Evolutionary conservation across 2,888 invertebrate genomes (phyloP).

Genomic region (Acrobasis repandana): DNA sequence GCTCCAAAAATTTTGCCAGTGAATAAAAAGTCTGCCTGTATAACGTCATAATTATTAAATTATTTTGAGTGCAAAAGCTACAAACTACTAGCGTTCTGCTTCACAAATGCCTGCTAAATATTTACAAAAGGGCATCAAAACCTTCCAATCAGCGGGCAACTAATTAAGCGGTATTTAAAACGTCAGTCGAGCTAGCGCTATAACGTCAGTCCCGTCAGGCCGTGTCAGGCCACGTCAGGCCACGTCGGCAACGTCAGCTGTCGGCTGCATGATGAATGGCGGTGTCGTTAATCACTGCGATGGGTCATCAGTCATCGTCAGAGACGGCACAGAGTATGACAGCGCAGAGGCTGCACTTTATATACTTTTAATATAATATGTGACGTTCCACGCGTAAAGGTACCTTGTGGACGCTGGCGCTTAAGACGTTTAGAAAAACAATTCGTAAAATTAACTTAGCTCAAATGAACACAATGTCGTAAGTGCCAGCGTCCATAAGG

Average conservation of each 20-base stretch:
- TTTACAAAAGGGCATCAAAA: not conserved
- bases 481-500: too few species aligned
- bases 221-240: constrained; percentile 26
- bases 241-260: constrained; percentile 30
- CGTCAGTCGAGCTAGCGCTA: constrained; percentile 2
- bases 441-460: too few species aligned
- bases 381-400: too few species aligned
- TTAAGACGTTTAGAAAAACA: too few species aligned
- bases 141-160: not conserved
- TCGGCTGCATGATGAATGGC: constrained; percentile 31
- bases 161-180: constrained; percentile 11
- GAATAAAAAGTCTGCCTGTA: too few species aligned
- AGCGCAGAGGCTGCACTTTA: not conserved
- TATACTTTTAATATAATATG: not conserved
- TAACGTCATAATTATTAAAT: too few species aligned
- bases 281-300: constrained; percentile 58
- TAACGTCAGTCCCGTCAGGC: not conserved
- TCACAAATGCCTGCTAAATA: too few species aligned
- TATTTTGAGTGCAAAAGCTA: too few species aligned
- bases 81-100: too few species aligned
- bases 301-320: constrained; percentile 59
- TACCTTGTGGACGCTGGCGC: too few species aligned
- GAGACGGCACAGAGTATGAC: constrained; percentile 24
- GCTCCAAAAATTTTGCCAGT: too few species aligned
- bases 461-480: too few species aligned